Evolutionary conservation across 2,888 invertebrate species (phyloP), one percentile per base, ranked within the genome.

Genomic region (Helleia helle): DNA sequence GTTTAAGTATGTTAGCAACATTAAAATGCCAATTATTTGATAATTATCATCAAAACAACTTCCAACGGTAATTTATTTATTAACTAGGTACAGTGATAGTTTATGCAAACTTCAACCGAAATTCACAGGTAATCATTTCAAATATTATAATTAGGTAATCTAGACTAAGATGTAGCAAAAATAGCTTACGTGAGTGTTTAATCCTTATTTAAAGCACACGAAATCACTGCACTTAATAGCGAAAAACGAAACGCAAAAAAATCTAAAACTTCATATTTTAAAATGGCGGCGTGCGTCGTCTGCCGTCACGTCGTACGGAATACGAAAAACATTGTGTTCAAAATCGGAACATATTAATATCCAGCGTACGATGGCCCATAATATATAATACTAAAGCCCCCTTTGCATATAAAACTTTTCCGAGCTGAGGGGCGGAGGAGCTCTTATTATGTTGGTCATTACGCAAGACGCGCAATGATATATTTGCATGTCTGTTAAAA

Each of bases 311-410:
- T 70, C 62, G 71, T 68, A 66, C 58, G 66, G 76, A 80, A 76
- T 80, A 73, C 71, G 54, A 69, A 74, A 72, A 70, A 62, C 61
- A 58, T 65, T 70, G 73, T 70, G 73, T 75, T 73, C 68, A 73
- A 76, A 81, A 75, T 77, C 66, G 70, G 66, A 66, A 67, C 64
- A 59, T 49, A 49, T 44, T 31, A 34, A 28, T 13, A 17, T 2
- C 38, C 71, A 72, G 9, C 53, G 38, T 50, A 41, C 4, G 1
- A 44, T 51, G 72, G 66, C 30, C 70, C 49, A 4, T 59, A 24
- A 31, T 46, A 44, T 53, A 59, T 45, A 55, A 58, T 61, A 54
- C 41, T 28, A 43, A 51, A 45, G 42, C 51, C 51, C 52, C 52
- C 49, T 24, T 27, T 29, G 7, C 28, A 38, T 46, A 44, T 2